Conservation (phyloP, 2,888 invertebrate genomes). For the Muscina levida region DNA sequence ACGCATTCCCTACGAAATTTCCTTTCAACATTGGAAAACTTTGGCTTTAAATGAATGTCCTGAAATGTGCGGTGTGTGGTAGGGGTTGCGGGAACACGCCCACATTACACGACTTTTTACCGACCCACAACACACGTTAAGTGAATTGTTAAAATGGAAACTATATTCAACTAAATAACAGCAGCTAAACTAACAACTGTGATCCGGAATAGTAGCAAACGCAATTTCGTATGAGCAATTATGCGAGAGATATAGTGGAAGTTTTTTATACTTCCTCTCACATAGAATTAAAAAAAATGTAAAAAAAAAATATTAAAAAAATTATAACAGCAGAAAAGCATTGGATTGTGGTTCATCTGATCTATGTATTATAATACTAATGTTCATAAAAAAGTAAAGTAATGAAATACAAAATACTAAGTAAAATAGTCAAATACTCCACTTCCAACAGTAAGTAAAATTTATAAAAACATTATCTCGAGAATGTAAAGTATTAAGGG, state of each 20-base stretch:
- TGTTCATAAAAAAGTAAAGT: no score
- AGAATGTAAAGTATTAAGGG: no score
- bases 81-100: constrained; percentile 47
- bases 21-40: constrained; percentile 48
- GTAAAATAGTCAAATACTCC: no score
- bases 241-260: background rate
- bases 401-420: no score
- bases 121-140: constrained; percentile 55
- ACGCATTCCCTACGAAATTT: constrained; percentile 3
- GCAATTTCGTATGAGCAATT: constrained; percentile 33
- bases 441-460: no score
- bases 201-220: constrained; percentile 21
- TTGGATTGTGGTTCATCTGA: no score
- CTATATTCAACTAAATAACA: constrained; percentile 53
- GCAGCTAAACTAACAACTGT: constrained; percentile 11
- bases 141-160: constrained; percentile 63
- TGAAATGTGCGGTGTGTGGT: background rate
- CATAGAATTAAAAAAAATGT: no score
- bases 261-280: no score
- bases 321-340: no score
- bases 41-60: constrained; percentile 44
- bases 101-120: constrained; percentile 56
- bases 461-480: no score
- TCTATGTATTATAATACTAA: no score
- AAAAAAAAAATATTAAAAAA: no score